Evolutionary conservation across 2,888 invertebrate genomes (phyloP), one percentile per base, ranked within the genome.

Genomic region (Drosophila ustulata): DNA sequence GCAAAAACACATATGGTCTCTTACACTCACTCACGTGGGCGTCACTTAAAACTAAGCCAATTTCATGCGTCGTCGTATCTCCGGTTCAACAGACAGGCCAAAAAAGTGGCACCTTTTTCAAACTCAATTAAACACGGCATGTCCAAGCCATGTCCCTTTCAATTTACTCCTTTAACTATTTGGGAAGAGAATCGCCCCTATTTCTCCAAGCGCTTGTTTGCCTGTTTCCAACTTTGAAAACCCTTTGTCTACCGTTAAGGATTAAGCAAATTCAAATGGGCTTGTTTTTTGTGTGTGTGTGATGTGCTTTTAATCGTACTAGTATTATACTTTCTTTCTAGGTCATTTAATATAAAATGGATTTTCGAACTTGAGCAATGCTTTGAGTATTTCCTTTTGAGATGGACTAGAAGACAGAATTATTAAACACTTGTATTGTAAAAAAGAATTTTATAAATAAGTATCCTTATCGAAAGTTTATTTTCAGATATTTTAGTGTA

Each of bases 91-190:
- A 59, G 47, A 56, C 46, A 49, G 63, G 41, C 56, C 65, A 59
- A 67, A 72, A 69, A 65, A 69, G 57, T 69, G 79, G 73, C 88
- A 87, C 82, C 89, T 84, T 89, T 89, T 85, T 89, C 88, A 85
- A 89, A 85, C 85, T 85, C 85, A 85, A 85, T 85, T 85, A 85
- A 85, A 84, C 85, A 85, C 82, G 86, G 68, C 61, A 81, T 55
- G 51, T 53, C 64, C 58, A 39, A 7, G 34, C 34, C 28, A 32
- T 7, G 28, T 55, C 49, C 78, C 50, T 55, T 45, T 49, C 53
- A 57, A 43, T 65, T 64, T 30, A 45, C 28, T 50, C 49, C 18
- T 39, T 26, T 68, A 57, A 43, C 41, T 23, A 30, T 55, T 43
- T 58, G 34, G 11, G 18, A 8, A 25, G 28, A 13, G 32, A 6